Base-by-base conservation (phyloP, 2,797 vertebrate genomes). In the Notoglanidium macrostoma region DNA sequence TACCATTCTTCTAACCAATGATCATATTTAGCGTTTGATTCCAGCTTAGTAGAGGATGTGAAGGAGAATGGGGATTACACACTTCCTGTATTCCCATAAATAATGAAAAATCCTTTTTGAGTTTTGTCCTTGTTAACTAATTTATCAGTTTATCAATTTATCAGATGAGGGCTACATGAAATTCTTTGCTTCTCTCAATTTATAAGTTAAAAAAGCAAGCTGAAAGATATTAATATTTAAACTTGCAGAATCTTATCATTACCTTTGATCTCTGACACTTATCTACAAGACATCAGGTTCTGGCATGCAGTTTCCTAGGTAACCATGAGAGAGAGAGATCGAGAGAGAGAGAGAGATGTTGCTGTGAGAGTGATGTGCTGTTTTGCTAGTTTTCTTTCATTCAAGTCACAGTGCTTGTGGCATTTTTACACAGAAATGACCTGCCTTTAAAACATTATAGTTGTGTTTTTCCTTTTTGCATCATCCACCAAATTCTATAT, bases 291-390 rank as follows among this genome's bases (percentile, higher is more conserved):
- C n/a, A 92, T 91, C 91, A 90, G 94, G 91, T 55, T 77, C 74
- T 77, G 49, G 88, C 92, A 92, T 92, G 87, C 92, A 35, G 93
- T 95, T 95, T 93, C 95, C 95, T 92, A 94, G 94, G 94, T 92
- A 95, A 95, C 95, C 40, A 84, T 92, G 90, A 90, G n/a, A n/a
- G n/a, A n/a, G n/a, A n/a, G n/a, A n/a, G n/a, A n/a, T n/a, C n/a
- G n/a, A n/a, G n/a, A n/a, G n/a, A n/a, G n/a, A n/a, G n/a, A n/a
- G n/a, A n/a, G n/a, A n/a, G n/a, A n/a, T n/a, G 29, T 49, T 70
- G 26, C 65, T 54, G 63, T 29, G 82, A 70, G 63, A 26, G 26
- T 15, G 23, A 44, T 54, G 29, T 79, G 70, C 54, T 54, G 26
- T 46, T 35, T 88, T 72, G 29, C 29, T 57, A 29, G 85, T 17